These are phyloP conservation scores for Artemia franciscana DNA, from an alignment of 1,140 invertebrate genomes.

Conservation along the genomic window DNA sequence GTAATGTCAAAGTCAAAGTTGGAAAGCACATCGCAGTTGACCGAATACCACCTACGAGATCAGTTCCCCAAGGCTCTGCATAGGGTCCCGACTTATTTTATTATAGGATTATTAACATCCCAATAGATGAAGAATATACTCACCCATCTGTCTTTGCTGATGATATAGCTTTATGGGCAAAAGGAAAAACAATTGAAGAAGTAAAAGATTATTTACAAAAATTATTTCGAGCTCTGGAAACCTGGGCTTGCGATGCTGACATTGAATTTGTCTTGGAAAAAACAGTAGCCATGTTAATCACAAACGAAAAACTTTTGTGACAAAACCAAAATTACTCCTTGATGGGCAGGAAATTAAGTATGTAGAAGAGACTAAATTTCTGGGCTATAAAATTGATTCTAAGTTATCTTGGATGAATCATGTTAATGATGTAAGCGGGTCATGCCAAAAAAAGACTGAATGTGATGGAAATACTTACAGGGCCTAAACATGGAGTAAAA, in stretches of 20 bases:
- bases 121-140: background rate
- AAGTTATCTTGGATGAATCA: background rate
- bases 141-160: background rate
- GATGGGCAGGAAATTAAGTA: background rate
- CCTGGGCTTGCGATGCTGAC: background rate
- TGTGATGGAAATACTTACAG: background rate
- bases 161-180: background rate
- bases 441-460: background rate
- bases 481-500: background rate
- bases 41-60: background rate
- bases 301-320: background rate
- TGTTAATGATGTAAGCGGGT: background rate
- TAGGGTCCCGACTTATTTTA: too few relatives aligned
- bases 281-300: background rate
- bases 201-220: background rate
- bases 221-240: background rate
- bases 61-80: background rate
- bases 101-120: background rate
- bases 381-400: background rate
- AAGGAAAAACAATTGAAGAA: background rate
- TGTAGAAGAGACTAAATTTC: background rate
- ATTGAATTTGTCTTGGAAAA: background rate
- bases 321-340: background rate
- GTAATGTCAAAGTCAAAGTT: background rate
- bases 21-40: background rate